These are phyloP conservation scores for Vulpes ferrilata DNA, from an alignment of 2,113 vertebrate species.

Conservation along the genomic window DNA sequence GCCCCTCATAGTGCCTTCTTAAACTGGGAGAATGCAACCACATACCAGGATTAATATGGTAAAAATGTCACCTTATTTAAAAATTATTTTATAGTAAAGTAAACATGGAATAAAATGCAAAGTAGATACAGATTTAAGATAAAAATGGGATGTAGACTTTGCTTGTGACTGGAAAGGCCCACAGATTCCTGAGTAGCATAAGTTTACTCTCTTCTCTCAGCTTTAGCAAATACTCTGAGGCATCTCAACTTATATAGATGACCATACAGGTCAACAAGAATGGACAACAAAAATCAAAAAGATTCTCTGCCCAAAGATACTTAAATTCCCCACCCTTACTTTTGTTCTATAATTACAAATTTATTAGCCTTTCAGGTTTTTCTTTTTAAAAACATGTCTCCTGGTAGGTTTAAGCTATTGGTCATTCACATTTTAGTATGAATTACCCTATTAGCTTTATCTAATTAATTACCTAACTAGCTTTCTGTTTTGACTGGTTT, in stretches of 20 bases:
- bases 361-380: neutral
- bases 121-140: neutral
- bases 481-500: neutral
- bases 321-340: neutral
- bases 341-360: neutral
- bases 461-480: neutral
- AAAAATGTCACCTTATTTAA: neutral
- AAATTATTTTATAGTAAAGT: neutral
- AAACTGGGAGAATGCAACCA: neutral
- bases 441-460: conserved; percentile 7
- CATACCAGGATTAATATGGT: neutral
- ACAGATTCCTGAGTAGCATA: neutral
- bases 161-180: neutral
- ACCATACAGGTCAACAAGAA: neutral
- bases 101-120: neutral
- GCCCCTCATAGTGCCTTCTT: neutral
- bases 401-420: neutral
- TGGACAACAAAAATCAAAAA: neutral
- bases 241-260: neutral
- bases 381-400: neutral
- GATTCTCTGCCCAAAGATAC: neutral
- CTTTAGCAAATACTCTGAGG: neutral
- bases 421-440: conserved; percentile 23
- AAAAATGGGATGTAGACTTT: neutral
- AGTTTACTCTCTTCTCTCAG: neutral